phyloP scores from a whole-genome alignment of 1,140 invertebrate genomes.

The Caerostris darwini region DNA sequence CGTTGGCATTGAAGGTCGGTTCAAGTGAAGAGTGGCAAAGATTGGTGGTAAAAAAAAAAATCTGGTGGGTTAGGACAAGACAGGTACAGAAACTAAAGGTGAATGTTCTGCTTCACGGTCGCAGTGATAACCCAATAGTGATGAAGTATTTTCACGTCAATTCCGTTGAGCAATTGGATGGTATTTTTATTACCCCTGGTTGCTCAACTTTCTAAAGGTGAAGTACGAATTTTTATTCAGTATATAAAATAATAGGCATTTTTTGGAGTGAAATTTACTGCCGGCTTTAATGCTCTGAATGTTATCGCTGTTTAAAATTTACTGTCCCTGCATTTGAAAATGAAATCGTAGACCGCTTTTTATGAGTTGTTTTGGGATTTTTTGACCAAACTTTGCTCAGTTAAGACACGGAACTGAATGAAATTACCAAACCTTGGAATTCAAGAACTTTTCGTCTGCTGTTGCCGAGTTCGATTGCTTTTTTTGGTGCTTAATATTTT shows the following conservation, averaged over 20 bases:
- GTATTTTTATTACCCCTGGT: slow-evolving; percentile 45
- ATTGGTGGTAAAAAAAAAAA: neutral
- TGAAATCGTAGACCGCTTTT: slow-evolving; percentile 21
- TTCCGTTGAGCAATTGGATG: slow-evolving; percentile 53
- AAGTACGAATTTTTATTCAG: slow-evolving; percentile 38
- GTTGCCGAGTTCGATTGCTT: neutral
- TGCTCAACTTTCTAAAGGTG: neutral
- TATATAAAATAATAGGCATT: slow-evolving; percentile 53
- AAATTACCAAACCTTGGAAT: neutral
- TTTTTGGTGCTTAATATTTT: no score
- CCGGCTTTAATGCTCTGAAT: slow-evolving; percentile 49
- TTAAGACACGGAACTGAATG: neutral
- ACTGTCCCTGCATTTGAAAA: slow-evolving; percentile 20
- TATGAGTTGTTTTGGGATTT: slow-evolving; percentile 35
- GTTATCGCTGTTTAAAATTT: slow-evolving; percentile 61
- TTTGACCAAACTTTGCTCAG: slow-evolving; percentile 23
- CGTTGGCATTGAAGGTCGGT: neutral
- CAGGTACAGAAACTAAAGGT: slow-evolving; percentile 65
- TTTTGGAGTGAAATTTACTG: slow-evolving; percentile 52
- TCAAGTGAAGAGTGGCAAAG: neutral
- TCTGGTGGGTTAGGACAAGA: neutral
- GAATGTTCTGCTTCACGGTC: slow-evolving; percentile 65
- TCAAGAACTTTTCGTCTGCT: neutral
- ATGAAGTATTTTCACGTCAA: slow-evolving; percentile 19
- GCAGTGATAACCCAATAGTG: slow-evolving; percentile 54